Evolutionary conservation across 23 tunicate genomes (phyloP).

Genomic region (Trididemnum nubilum): DNA sequence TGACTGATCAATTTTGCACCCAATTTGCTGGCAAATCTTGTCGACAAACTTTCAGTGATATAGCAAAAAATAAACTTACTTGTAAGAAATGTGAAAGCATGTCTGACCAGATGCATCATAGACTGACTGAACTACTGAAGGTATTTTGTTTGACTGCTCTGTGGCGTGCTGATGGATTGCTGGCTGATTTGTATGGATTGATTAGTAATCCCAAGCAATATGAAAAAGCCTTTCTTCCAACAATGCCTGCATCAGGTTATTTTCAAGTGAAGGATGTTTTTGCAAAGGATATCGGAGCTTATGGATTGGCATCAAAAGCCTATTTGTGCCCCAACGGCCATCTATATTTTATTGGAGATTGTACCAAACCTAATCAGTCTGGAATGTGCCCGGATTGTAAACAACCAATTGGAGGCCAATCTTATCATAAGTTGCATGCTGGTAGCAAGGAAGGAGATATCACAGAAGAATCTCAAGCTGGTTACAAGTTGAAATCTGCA

Average conservation of each 20-base stretch:
- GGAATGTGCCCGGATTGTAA: constrained; percentile 71
- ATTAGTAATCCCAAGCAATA: constrained; percentile 18
- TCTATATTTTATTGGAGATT: constrained; percentile 68
- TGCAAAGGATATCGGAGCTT: constrained; percentile 2
- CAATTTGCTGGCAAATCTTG: constrained; percentile 25
- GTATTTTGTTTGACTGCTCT: constrained; percentile 9
- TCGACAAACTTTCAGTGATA: neutral
- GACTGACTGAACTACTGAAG: constrained; percentile 11
- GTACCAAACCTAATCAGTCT: constrained; percentile 48
- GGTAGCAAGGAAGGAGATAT: constrained; percentile 48
- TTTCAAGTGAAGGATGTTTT: constrained; percentile 36
- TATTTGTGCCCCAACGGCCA: constrained; percentile 79
- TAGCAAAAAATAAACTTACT: neutral
- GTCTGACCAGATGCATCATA: neutral
- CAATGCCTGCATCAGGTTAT: constrained; percentile 53
- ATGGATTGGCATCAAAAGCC: neutral
- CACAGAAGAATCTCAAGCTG: constrained; percentile 70
- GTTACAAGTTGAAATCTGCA: constrained; percentile 39
- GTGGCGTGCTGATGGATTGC: constrained; percentile 18
- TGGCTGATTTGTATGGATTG: constrained; percentile 1
- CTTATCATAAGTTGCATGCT: constrained; percentile 17
- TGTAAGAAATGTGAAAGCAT: neutral
- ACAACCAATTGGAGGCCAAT: constrained; percentile 53
- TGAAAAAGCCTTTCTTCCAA: constrained; percentile 33
- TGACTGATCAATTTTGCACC: neutral